Conservation (phyloP, 2,113 vertebrate genomes). For the Columbina picui region DNA sequence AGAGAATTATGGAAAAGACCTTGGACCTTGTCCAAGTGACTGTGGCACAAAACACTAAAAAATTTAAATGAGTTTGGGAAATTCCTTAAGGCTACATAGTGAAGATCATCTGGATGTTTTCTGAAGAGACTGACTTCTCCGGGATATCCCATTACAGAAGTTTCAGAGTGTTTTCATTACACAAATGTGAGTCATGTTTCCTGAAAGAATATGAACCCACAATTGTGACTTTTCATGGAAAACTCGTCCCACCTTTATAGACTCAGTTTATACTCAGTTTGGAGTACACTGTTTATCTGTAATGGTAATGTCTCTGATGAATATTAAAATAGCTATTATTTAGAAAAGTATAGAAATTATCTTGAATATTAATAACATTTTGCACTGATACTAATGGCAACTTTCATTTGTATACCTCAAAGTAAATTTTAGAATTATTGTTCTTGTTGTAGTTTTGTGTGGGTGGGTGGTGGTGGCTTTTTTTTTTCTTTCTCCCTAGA, state of each 20-base stretch:
- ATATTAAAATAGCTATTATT: background rate
- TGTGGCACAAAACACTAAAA: background rate
- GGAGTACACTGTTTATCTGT: accelerated
- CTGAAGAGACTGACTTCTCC: background rate
- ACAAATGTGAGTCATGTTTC: background rate
- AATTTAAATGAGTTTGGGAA: background rate
- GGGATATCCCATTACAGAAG: background rate
- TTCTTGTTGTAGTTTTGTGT: background rate
- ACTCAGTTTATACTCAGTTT: background rate
- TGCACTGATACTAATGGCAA: background rate
- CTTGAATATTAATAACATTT: background rate
- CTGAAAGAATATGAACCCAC: background rate
- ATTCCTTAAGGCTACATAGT: background rate
- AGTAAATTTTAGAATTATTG: background rate
- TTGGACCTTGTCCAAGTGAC: background rate
- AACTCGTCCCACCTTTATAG: background rate
- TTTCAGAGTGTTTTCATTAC: background rate
- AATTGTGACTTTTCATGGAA: background rate
- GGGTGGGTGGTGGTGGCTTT: background rate
- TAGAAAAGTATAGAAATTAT: background rate
- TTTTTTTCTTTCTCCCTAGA: background rate
- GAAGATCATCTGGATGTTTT: background rate
- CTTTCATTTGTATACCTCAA: background rate
- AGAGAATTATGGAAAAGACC: background rate
- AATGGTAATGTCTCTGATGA: background rate